phyloP scores from a whole-genome alignment of 2,113 vertebrate species.

The Rhagologus leucostigma region DNA sequence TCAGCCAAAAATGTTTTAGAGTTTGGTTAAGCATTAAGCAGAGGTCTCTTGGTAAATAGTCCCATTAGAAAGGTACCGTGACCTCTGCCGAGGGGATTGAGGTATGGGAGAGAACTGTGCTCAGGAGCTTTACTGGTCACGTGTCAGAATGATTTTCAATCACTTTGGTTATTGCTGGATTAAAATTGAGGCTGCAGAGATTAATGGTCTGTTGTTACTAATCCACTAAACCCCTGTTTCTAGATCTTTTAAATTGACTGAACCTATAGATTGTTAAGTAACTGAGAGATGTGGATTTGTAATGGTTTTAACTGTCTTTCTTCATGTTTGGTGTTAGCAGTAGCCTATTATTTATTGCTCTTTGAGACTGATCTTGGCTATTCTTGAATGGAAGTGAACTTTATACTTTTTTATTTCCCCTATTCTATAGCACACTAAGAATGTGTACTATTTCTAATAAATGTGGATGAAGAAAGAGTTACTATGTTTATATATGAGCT shows the following conservation, averaged over 20 bases:
- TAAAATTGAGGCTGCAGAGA: conserved; percentile 73
- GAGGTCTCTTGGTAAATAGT: neutral
- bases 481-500: neutral
- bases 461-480: neutral
- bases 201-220: conserved; percentile 77
- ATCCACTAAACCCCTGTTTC: conserved; percentile 67
- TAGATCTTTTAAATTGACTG: conserved; percentile 68
- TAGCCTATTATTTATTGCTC: neutral
- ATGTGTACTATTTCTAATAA: neutral
- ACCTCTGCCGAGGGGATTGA: conserved; percentile 18
- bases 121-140: conserved; percentile 53
- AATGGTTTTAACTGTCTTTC: conserved; percentile 5
- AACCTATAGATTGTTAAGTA: conserved; percentile 56
- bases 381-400: neutral
- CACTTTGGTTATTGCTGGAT: conserved; percentile 69
- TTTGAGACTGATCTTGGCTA: neutral
- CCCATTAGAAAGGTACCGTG: conserved; percentile 10
- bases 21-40: neutral
- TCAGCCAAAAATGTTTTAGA: neutral
- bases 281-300: conserved; percentile 27
- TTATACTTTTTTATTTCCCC: neutral
- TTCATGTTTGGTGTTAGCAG: neutral
- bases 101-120: conserved; percentile 6
- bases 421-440: neutral
- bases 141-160: conserved; percentile 48